phyloP scores from a whole-genome alignment of 2,888 invertebrate species.

The Volucella bombylans region DNA sequence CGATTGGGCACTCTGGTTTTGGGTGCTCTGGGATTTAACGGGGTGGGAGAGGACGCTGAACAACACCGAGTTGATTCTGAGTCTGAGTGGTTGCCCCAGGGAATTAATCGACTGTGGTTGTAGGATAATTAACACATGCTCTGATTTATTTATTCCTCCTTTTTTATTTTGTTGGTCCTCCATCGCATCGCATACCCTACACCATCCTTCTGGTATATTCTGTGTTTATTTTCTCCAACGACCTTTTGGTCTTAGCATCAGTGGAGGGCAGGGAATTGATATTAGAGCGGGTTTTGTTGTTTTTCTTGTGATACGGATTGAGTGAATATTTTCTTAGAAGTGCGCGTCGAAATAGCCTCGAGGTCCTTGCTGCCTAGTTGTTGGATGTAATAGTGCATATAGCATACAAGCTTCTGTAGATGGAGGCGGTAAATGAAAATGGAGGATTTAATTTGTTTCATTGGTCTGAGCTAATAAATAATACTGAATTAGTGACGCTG shows the following conservation, averaged over 20 bases:
- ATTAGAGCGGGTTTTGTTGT: conserved; percentile 29
- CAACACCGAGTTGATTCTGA: conserved; percentile 20
- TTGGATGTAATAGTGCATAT: conserved; percentile 60
- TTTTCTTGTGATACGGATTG: neutral
- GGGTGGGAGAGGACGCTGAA: conserved; percentile 1
- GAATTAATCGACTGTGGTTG: conserved; percentile 74
- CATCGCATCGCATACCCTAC: too few species aligned
- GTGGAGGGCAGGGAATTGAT: conserved; percentile 11
- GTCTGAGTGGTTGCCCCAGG: conserved; percentile 69
- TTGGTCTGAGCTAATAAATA: conserved; percentile 65
- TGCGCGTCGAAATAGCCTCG: conserved; percentile 52
- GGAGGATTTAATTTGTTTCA: conserved; percentile 71
- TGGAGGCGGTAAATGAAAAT: conserved; percentile 37
- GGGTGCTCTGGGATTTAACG: conserved; percentile 32
- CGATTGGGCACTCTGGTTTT: conserved; percentile 50
- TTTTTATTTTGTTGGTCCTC: conserved; percentile 46
- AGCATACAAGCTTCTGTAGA: conserved; percentile 7
- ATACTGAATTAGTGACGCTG: conserved; percentile 68
- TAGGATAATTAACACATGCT: conserved; percentile 79
- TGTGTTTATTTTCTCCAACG: conserved; percentile 51
- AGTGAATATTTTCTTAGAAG: conserved; percentile 11
- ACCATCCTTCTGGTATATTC: conserved; percentile 23
- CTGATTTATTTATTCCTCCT: conserved; percentile 79
- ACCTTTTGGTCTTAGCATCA: conserved; percentile 35
- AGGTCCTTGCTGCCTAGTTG: conserved; percentile 26